phyloP scores from a whole-genome alignment of 2,113 vertebrate genomes.

The Tylochromis polylepis region DNA sequence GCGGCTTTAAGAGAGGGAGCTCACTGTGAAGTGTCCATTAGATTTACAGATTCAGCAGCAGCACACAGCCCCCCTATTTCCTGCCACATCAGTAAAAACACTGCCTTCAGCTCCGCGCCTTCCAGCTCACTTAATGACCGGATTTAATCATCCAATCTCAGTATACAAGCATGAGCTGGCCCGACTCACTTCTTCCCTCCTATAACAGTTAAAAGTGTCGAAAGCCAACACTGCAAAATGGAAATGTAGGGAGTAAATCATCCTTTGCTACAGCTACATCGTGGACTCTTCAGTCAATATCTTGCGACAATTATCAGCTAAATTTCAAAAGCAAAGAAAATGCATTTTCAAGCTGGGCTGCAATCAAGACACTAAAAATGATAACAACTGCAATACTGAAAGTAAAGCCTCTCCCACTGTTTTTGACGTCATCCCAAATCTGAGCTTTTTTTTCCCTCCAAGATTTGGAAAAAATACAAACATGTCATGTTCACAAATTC shows the following conservation, averaged over 20 bases:
- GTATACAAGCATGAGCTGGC: slow-evolving; percentile 25
- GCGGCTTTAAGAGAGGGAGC: slow-evolving; percentile 57
- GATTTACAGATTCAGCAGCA: slow-evolving; percentile 68
- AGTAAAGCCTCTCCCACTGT: background rate
- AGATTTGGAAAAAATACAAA: background rate
- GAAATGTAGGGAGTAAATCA: background rate
- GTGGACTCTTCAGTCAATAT: background rate
- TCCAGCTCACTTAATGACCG: slow-evolving; percentile 59
- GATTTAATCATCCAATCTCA: slow-evolving; percentile 49
- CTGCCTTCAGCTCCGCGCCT: slow-evolving; percentile 49
- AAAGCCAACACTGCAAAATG: background rate
- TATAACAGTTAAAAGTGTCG: background rate
- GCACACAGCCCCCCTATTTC: slow-evolving; percentile 49
- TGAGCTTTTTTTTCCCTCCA: background rate
- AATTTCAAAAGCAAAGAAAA: slow-evolving; percentile 5
- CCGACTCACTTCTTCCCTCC: slow-evolving; percentile 8
- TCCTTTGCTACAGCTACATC: background rate
- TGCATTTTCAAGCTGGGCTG: background rate
- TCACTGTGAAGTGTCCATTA: slow-evolving; percentile 54
- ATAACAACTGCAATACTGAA: slow-evolving; percentile 16
- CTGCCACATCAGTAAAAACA: slow-evolving; percentile 73
- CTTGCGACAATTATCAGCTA: background rate
- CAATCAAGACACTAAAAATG: background rate
- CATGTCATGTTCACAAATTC: slow-evolving; percentile 31
- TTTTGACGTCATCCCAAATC: background rate